Evolutionary conservation across 2,888 invertebrate genomes (phyloP), one percentile per base, ranked within the genome.

Genomic region (Eilema griseolum): DNA sequence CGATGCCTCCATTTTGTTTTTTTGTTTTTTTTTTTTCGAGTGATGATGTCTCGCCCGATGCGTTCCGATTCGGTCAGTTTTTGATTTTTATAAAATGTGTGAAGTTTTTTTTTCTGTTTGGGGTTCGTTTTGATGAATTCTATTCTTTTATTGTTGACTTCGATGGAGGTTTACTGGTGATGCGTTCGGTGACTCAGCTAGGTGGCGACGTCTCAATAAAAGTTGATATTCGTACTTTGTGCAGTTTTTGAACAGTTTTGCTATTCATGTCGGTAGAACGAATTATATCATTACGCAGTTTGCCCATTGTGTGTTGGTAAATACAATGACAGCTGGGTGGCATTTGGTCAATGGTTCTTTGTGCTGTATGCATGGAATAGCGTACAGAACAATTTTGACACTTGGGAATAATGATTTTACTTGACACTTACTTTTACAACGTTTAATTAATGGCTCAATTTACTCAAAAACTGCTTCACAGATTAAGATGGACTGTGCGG

Each of bases 1-100:
- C 88, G 81, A 77, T 84, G 86, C 89, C 88, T 87, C 88, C 90
- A 91, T 91, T 90, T 92, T 89, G 88, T 86, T 87, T 88, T 87
- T 85, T 81, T 85, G n/a, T 86, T 88, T 83, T 84, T 86, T 85
- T 83, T 83, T 82, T 82, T 77, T 66, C 61, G 75, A 77, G 78
- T 83, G 83, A 78, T 86, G 88, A 85, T 88, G 89, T 86, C 86
- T 87, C 79, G 85, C 68, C 69, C 74, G 77, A 80, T 80, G 85
- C 85, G 87, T 86, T 87, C 82, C 85, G 85, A 80, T 84, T 82
- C 82, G 84, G 84, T 75, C 83, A 80, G 79, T 82, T 82, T 86
- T 86, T 82, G 82, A 83, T 80, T 76, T 33, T 80, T 80, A 83
- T 82, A 83, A 83, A 81, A 82, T 85, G 83, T 84, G 85, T 86